Evolutionary conservation across 2,888 invertebrate species (phyloP), one percentile per base, ranked within the genome.

Genomic region (Drosophila mercatorum): DNA sequence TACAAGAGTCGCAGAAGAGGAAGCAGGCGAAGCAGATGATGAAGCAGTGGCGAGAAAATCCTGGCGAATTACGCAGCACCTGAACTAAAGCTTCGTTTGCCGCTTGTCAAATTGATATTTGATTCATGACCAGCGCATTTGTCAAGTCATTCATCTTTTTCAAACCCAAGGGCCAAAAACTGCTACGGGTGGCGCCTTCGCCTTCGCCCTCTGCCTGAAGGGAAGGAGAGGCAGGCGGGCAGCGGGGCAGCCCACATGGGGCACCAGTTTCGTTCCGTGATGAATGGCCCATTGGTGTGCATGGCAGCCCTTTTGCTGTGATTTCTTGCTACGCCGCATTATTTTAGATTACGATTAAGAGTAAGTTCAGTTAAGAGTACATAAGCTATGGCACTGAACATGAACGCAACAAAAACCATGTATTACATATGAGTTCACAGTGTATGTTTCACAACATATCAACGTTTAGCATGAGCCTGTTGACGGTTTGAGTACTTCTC

Each of bases 31-130:
- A 17, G 11, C 10, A 41, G 31, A 6, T 26, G 52, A 52, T 22
- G 52, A 41, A n/a, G 55, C 26, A 28, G 11, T 5, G 8, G 11
- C 26, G 59, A 51, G 69, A 61, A 79, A 71, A 67, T 62, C 53
- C 65, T 57, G 34, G 38, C 53, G 68, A 68, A 66, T 68, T 60
- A 70, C 64, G 69, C 52, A 68, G 75, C 85, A 85, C 86, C 88
- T 85, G 84, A 79, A 68, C 56, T 55, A 58, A 75, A 67, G 66
- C 72, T 73, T 68, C 68, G 70, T 65, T 84, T 75, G 72, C 68
- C 79, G 84, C 84, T 84, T 83, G 90, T 91, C 88, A 89, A 91
- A 90, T 90, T 91, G 91, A 90, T 91, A 89, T 91, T 91, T 91
- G 91, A 91, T 91, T 88, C 90, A 91, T 91, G 91, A 90, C 90